Conservation (phyloP, 2,888 invertebrate genomes). For the Acutogordius australiensis region DNA sequence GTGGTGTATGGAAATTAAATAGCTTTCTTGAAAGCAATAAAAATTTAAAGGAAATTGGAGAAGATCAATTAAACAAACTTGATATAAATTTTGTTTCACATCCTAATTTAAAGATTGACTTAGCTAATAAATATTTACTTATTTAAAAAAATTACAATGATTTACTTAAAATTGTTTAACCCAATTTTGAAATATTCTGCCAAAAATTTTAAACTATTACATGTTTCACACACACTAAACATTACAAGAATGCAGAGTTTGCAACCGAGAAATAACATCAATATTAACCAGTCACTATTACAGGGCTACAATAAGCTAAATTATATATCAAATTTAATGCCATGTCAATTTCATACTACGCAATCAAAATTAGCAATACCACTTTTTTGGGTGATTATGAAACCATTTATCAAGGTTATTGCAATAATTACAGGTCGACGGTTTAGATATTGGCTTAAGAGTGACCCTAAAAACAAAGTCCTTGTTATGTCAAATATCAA, state of each 20-base stretch:
- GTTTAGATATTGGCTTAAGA: not conserved
- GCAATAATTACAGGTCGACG: not conserved
- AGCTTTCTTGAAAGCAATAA: not conserved
- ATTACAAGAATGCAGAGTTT: no score
- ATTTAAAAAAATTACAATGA: no score
- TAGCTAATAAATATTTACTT: slow-evolving; percentile 9
- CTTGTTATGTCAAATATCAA: not conserved
- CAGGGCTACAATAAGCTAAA: no score
- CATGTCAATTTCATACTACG: slow-evolving; percentile 2
- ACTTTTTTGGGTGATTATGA: not conserved
- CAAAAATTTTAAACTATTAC: no score
- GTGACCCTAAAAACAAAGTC: slow-evolving; percentile 6
- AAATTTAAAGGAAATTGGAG: slow-evolving; percentile 1
- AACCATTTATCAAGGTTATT: not conserved
- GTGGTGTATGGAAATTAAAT: not conserved
- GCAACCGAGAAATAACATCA: no score
- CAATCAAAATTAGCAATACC: not conserved
- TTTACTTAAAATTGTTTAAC: no score
- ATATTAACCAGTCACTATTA: no score
- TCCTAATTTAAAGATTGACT: not conserved
- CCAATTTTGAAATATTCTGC: no score
- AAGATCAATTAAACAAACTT: not conserved
- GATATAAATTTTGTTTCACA: not conserved
- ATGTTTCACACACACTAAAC: no score
- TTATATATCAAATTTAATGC: no score